Conservation (phyloP, 2,888 invertebrate species). For the Dynastes hyllus region DNA sequence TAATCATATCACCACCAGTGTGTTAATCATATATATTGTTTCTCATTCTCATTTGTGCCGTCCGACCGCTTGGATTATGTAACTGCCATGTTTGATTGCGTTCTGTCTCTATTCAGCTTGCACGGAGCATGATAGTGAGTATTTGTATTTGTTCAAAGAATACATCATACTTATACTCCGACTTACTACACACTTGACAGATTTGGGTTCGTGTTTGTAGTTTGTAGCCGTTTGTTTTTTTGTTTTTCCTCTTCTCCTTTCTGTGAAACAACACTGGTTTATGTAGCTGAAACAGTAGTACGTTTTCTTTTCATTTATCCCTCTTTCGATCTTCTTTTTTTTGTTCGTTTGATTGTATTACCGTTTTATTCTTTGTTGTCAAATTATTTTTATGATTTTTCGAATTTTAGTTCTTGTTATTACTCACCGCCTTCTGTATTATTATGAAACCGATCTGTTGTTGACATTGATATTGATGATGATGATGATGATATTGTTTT, state of each 20-base stretch:
- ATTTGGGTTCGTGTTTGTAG: constrained; percentile 30
- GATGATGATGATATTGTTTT: constrained; percentile 27
- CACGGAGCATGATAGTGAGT: constrained; percentile 95
- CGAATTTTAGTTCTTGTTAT: constrained; percentile 7
- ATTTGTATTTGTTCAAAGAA: constrained; percentile 66
- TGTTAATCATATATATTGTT: constrained; percentile 62
- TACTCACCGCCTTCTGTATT: constrained; percentile 7
- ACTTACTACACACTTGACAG: not conserved
- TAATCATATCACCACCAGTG: constrained; percentile 51
- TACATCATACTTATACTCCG: constrained; percentile 30
- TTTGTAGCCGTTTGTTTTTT: constrained; percentile 45
- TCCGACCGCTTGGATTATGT: constrained; percentile 68
- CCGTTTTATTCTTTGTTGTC: not conserved
- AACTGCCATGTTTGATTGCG: constrained; percentile 74
- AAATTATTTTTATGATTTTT: too few relatives aligned
- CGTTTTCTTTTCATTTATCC: constrained; percentile 34
- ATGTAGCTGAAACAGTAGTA: constrained; percentile 40
- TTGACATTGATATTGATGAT: constrained; percentile 27
- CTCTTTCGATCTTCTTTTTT: not conserved
- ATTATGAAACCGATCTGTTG: constrained; percentile 18
- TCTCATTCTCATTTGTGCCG: constrained; percentile 69
- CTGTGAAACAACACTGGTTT: constrained; percentile 45
- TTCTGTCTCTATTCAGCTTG: constrained; percentile 84
- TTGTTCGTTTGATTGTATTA: constrained; percentile 5
- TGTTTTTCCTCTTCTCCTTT: constrained; percentile 16